Evolutionary conservation across 2,797 vertebrate genomes (phyloP), one percentile per base, ranked within the genome.

Genomic region (Vultur gryphus): DNA sequence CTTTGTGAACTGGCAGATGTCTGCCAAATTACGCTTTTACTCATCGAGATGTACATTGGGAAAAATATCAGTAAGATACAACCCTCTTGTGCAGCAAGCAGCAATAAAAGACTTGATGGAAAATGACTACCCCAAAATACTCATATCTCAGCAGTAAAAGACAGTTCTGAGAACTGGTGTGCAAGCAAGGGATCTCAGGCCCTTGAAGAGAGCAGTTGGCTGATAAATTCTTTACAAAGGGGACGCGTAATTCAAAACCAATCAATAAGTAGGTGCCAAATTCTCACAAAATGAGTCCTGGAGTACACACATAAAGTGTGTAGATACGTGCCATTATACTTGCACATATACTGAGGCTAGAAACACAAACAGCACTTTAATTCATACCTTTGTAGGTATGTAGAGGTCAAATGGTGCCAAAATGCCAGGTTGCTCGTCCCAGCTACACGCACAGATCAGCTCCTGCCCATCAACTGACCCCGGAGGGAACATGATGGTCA

Each of bases 21-120:
- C 90, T 95, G 72, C 93, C 87, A 95, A 65, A 83, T 94, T 48
- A 81, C 0, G 0, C 62, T 87, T 95, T 66, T 75, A 57, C 91
- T 77, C 73, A 96, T 48, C 20, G 58, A 95, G 49, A 82, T 93
- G 89, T 85, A 95, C 64, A 87, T 67, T 92, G 94, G 93, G 77
- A 55, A 92, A 93, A 78, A 67, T 62, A 93, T 66, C 70, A 55
- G 84, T 69, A 93, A 89, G 91, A 97, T 90, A 71, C 83, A 96
- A 54, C 21, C 43, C 37, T 80, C 35, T 11, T 61, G 90, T 89
- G 95, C 89, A 75, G 77, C 57, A 72, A 86, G 51, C 67, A 57
- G 94, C 88, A 80, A 92, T 43, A 90, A 97, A 86, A 92, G 95
- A 76, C 94, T 86, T 55, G 86, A 77, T 87, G 90, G 97, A 93